These are phyloP conservation scores for Coturnix japonica DNA, from an alignment of 2,113 vertebrate species.

Conservation along the genomic window DNA sequence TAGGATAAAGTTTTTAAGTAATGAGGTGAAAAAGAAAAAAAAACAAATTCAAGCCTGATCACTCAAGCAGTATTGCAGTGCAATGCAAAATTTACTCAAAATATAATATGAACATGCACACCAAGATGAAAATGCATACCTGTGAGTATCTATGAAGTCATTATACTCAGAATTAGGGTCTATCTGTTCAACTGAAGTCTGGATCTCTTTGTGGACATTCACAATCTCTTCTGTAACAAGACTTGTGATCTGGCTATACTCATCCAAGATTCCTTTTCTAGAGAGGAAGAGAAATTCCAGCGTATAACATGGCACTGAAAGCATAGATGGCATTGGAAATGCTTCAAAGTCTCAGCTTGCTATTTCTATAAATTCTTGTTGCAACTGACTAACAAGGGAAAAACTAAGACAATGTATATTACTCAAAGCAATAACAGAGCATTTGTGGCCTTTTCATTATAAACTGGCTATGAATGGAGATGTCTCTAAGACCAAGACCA, in stretches of 20 bases:
- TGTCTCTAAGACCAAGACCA: neutral
- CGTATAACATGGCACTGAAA: neutral
- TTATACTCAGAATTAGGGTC: conserved; percentile 92
- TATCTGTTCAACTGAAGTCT: conserved; percentile 89
- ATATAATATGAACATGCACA: neutral
- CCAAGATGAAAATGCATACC: conserved; percentile 72
- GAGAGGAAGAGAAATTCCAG: conserved; percentile 47
- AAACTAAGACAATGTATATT: neutral
- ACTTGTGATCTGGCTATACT: conserved; percentile 96
- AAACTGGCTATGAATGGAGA: neutral
- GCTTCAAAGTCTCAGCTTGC: neutral
- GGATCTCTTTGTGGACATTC: conserved; percentile 93
- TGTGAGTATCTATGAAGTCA: conserved; percentile 91
- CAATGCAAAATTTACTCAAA: neutral
- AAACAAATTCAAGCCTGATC: neutral
- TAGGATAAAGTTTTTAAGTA: neutral
- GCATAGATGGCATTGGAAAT: neutral
- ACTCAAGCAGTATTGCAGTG: neutral
- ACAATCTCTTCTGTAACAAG: conserved; percentile 94
- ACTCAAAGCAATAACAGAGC: neutral
- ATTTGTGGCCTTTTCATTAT: neutral
- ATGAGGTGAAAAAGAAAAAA: neutral
- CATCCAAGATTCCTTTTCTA: conserved; percentile 93
- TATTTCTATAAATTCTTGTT: conserved; percentile 5
- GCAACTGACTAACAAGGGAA: neutral